Conservation (phyloP, 1,140 invertebrate genomes). For the Dinoponera quadriceps region DNA sequence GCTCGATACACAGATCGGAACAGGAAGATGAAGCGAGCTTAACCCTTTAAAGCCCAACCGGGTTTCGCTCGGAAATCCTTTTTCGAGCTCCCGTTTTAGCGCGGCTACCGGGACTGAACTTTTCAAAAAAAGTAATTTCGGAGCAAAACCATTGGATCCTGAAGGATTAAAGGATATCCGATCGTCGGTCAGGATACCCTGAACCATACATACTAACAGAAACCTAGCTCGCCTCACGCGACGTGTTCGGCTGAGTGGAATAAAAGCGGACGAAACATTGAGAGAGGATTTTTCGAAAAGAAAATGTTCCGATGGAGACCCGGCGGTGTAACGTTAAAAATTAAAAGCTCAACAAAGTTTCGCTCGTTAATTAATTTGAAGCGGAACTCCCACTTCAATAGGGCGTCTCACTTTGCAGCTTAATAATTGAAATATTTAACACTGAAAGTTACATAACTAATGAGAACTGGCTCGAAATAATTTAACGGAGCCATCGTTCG, state of each 20-base stretch:
- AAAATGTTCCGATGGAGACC: not conserved
- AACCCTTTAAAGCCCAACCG: constrained; percentile 24
- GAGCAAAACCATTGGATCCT: not conserved
- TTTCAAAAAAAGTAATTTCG: constrained; percentile 24
- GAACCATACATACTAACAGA: not conserved
- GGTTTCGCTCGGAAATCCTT: constrained; percentile 22
- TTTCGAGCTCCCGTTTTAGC: not conserved
- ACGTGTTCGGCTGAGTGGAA: not conserved
- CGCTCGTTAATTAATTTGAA: too few relatives aligned
- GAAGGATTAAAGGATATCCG: constrained; percentile 15
- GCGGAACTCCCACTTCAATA: too few relatives aligned
- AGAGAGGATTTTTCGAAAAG: not conserved
- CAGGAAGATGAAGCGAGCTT: not conserved
- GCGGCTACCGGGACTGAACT: not conserved
- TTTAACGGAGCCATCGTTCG: not conserved
- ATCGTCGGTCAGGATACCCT: not conserved
- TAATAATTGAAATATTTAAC: too few relatives aligned
- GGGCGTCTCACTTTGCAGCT: too few relatives aligned
- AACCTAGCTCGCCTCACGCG: not conserved
- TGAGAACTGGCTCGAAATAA: too few relatives aligned
- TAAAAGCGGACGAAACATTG: constrained; percentile 1
- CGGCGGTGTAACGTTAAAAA: not conserved
- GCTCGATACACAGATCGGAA: not conserved
- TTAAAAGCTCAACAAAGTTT: not conserved
- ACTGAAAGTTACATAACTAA: too few relatives aligned